Evolutionary conservation across 2,888 invertebrate species (phyloP).

Genomic region (Rosalia funebris): DNA sequence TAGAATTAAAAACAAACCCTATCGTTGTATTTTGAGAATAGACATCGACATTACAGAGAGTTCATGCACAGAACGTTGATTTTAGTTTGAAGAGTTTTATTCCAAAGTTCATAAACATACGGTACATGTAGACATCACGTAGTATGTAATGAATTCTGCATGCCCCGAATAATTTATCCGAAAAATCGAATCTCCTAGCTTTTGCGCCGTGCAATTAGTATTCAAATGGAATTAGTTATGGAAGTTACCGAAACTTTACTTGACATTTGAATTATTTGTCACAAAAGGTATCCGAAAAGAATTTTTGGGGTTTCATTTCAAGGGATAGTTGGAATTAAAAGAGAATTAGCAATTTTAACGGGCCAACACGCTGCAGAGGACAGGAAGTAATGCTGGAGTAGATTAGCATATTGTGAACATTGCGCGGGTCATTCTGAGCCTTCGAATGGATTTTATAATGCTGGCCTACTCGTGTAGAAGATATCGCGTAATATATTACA

Average conservation of each 20-base stretch:
- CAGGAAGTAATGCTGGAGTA: slow-evolving; percentile 45
- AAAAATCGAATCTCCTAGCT: too few relatives aligned
- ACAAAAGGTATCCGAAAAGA: slow-evolving; percentile 19
- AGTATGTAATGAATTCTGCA: too few relatives aligned
- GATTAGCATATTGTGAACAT: slow-evolving; percentile 53
- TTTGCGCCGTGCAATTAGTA: too few relatives aligned
- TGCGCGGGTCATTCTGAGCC: slow-evolving; percentile 40
- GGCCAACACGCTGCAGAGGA: slow-evolving; percentile 47
- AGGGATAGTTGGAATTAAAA: slow-evolving; percentile 50
- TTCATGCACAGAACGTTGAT: too few relatives aligned
- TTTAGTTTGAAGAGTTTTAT: too few relatives aligned
- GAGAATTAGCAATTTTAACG: slow-evolving; percentile 55
- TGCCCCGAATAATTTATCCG: too few relatives aligned
- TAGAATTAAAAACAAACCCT: too few relatives aligned
- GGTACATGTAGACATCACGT: too few relatives aligned
- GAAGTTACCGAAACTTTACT: slow-evolving; percentile 7
- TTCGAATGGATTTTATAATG: slow-evolving; percentile 44
- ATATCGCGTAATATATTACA: slow-evolving; percentile 38
- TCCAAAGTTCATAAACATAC: too few relatives aligned
- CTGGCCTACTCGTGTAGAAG: slow-evolving; percentile 37
- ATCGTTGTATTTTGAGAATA: too few relatives aligned
- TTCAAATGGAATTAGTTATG: background rate
- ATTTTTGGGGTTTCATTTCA: slow-evolving; percentile 44
- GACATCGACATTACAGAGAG: too few relatives aligned
- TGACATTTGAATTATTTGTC: slow-evolving; percentile 1